Evolutionary conservation across 2,113 vertebrate species (phyloP), one percentile per base, ranked within the genome.

Genomic region (Notiomystis cincta): DNA sequence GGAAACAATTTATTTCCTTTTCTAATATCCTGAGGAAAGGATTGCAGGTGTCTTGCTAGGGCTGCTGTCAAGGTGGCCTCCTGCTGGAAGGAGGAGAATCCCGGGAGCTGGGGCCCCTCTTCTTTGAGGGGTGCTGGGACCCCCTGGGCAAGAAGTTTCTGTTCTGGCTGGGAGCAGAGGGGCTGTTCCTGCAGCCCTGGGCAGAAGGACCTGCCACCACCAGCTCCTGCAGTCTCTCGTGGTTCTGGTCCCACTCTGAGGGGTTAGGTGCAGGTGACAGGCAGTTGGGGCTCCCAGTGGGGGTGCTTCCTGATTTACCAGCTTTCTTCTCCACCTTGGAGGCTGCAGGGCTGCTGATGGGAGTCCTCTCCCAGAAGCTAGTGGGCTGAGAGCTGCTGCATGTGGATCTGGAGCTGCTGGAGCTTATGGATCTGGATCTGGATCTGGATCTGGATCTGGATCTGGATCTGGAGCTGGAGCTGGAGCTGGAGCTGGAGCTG

Each of bases 31-130:
- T 77, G 33, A 44, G 37, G 27, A 27, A 60, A 51, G 7, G 9
- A 5, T 62, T 56, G 50, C n/a, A 62, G 25, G 21, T 56, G 7
- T 53, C 20, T 9, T 62, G 65, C 30, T 62, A 42, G 17, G 0
- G 2, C 13, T 61, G 20, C 19, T 30, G 35, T 38, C 11, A 28
- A 14, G 30, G 13, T 0, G 0, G 24, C 28, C 11, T n/a, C 30
- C 25, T 54, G 14, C 50, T 64, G 57, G 48, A 17, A 47, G 27
- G 17, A 71, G 25, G 11, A 35, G 17, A 71, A 30, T 80, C 66
- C 57, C 48, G 21, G 35, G 25, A 54, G 9, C 42, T 56, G 15
- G 35, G 6, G 21, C 22, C 17, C 5, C 9, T 88, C 17, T 35
- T 47, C 30, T 56, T 48, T 48, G 42, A 9, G 24, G 24, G 1